Conservation (phyloP, 2,113 vertebrate genomes). For the Ptilonorhynchus violaceus region DNA sequence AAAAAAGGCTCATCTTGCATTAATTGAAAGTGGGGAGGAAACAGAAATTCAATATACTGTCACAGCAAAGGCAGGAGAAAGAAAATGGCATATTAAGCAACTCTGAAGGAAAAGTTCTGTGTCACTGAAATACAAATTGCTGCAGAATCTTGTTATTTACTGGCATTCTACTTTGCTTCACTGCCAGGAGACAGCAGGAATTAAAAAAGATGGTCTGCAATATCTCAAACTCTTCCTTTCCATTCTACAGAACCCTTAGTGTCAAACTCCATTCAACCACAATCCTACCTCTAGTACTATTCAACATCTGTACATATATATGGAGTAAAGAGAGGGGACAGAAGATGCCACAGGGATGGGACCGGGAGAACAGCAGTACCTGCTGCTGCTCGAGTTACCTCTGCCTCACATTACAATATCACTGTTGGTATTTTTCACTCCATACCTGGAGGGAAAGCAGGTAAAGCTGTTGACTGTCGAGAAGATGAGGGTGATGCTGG, state of each 20-base stretch:
- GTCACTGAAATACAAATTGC: neutral
- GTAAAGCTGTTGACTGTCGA: neutral
- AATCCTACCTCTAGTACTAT: neutral
- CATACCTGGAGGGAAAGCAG: neutral
- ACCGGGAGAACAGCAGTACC: neutral
- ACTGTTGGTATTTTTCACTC: neutral
- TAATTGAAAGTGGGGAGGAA: neutral
- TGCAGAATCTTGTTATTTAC: constrained; percentile 22
- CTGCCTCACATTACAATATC: neutral
- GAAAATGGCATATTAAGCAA: constrained; percentile 24
- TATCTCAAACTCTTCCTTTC: neutral
- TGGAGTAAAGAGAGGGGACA: neutral
- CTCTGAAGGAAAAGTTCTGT: neutral
- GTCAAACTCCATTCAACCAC: neutral
- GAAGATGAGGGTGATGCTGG: neutral
- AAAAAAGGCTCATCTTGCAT: neutral
- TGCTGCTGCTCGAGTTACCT: fast-evolving
- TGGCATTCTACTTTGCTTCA: neutral
- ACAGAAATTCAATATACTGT: constrained; percentile 10
- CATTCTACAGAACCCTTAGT: neutral
- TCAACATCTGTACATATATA: neutral
- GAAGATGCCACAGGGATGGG: neutral
- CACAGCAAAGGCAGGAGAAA: neutral
- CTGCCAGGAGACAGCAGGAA: neutral
- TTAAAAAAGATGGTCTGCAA: neutral